A percentile compares a stretch with the other conserved stretches of the same genome.
phyloP scores from a whole-genome alignment of 2,888 invertebrate genomes.

The Petrolisthes cinctipes region DNA sequence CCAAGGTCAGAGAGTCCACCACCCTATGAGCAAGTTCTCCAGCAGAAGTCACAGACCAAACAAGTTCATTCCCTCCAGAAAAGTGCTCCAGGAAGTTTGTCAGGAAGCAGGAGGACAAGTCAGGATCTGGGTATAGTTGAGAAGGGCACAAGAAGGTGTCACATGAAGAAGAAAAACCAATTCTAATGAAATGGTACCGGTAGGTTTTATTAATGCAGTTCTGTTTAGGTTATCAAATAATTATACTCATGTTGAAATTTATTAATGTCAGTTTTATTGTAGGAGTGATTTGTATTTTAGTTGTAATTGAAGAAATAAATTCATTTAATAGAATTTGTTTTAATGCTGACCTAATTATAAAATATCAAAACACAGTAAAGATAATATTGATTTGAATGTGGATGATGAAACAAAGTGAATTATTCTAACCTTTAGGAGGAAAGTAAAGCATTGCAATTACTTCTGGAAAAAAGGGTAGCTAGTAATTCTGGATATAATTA shows the following conservation, averaged over 20 bases:
- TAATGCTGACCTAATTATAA: neutral
- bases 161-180: neutral
- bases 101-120: conserved; percentile 37
- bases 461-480: too few species aligned
- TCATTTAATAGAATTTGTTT: neutral
- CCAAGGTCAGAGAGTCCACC: conserved; percentile 2
- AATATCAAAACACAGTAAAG: too few species aligned
- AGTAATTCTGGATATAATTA: too few species aligned
- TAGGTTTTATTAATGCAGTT: too few species aligned
- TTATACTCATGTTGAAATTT: too few species aligned
- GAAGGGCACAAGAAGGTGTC: neutral
- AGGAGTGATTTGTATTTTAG: neutral
- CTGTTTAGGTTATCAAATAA: too few species aligned
- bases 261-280: neutral
- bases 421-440: too few species aligned
- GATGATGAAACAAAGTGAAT: too few species aligned
- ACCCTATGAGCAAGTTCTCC: neutral
- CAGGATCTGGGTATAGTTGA: conserved; percentile 17
- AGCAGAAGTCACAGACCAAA: neutral
- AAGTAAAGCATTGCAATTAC: too few species aligned
- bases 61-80: neutral
- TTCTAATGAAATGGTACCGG: neutral
- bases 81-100: conserved; percentile 44
- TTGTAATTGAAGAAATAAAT: neutral
- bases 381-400: too few species aligned